A percentile compares a stretch with the other conserved stretches of the same genome.
These are phyloP conservation scores for Dicrurus megarhynchus DNA, from an alignment of 2,113 vertebrate genomes.

Conservation along the genomic window DNA sequence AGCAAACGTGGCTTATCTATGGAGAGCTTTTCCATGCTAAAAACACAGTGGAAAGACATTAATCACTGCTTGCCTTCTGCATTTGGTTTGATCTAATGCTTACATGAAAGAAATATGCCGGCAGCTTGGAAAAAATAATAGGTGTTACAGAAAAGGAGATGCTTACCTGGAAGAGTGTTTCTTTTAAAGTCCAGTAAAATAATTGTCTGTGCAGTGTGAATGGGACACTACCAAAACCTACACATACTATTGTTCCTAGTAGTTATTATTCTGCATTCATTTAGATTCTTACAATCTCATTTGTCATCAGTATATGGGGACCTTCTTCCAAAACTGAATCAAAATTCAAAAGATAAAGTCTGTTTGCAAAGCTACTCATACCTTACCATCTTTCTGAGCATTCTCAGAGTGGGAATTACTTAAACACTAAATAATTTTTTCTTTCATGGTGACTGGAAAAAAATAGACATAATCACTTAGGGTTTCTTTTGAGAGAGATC, in stretches of 20 bases:
- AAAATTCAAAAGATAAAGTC: background rate
- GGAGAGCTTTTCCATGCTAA: background rate
- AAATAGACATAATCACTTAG: background rate
- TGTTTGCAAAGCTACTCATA: background rate
- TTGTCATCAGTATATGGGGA: background rate
- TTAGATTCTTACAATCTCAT: background rate
- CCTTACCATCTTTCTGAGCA: background rate
- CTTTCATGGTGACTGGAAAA: background rate
- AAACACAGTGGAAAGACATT: background rate
- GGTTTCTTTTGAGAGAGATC: background rate
- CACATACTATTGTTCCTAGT: background rate
- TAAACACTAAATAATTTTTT: background rate
- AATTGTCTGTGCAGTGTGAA: background rate
- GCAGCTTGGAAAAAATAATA: background rate
- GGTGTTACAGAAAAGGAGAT: background rate
- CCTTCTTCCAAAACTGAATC: background rate
- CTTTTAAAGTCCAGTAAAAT: background rate
- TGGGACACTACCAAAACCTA: background rate
- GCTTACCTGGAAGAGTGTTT: background rate
- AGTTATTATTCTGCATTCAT: background rate
- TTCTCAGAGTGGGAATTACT: background rate
- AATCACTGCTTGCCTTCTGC: background rate
- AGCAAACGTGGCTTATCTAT: background rate
- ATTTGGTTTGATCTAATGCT: background rate
- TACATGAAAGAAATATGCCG: background rate